These are phyloP conservation scores for Polymixis flavicincta DNA, from an alignment of 2,888 invertebrate species.

Conservation along the genomic window DNA sequence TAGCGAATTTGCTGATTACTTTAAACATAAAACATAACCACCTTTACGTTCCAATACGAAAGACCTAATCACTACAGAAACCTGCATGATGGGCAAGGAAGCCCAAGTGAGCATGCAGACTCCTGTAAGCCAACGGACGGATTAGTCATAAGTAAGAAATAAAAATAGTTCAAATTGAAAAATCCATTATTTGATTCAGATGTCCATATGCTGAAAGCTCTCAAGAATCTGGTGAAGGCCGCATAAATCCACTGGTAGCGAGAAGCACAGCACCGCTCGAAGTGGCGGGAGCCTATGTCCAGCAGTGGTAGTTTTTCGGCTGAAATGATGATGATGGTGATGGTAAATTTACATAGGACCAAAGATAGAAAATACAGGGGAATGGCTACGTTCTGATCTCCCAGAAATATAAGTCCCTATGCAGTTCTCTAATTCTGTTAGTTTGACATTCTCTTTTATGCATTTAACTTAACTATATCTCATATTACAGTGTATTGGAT, in stretches of 20 bases:
- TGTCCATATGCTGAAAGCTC: no score
- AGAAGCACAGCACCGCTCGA: no score
- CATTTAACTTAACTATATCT: not conserved
- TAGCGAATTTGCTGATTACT: slow-evolving; percentile 3
- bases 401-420: not conserved
- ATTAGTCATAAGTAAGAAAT: no score
- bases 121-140: not conserved
- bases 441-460: not conserved
- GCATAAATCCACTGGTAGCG: no score
- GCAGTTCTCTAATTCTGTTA: not conserved
- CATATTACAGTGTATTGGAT: slow-evolving; percentile 51
- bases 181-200: not conserved
- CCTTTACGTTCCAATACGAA: not conserved
- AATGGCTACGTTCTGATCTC: no score
- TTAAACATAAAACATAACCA: no score
- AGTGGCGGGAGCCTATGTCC: no score
- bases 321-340: no score
- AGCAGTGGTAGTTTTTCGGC: no score
- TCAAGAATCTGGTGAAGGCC: no score
- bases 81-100: not conserved
- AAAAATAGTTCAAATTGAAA: not conserved
- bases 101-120: not conserved
- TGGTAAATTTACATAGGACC: no score
- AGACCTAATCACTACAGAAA: not conserved
- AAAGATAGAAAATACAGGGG: no score